phyloP scores from a whole-genome alignment of 2,888 invertebrate species.

The Adelphocoris suturalis region DNA sequence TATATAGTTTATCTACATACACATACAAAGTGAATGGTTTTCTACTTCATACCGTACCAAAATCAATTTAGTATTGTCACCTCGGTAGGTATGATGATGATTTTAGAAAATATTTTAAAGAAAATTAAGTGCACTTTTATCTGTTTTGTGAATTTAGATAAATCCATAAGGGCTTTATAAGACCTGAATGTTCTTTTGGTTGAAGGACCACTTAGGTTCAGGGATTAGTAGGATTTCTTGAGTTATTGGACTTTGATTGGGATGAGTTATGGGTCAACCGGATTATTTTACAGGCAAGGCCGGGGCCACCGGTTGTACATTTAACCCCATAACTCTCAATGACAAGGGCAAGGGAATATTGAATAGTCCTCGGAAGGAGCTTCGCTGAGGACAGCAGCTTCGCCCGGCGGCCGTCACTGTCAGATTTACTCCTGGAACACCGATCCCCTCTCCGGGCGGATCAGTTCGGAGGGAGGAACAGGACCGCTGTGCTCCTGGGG shows the following conservation, averaged over 20 bases:
- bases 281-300: background rate
- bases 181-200: no score
- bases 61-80: no score
- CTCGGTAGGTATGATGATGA: no score
- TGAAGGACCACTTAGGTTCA: no score
- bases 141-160: no score
- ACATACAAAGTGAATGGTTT: no score
- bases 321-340: slow-evolving; percentile 23
- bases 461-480: background rate
- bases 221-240: no score
- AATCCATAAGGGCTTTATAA: no score
- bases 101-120: no score
- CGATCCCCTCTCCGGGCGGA: background rate
- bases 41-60: no score
- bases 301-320: background rate
- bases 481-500: background rate
- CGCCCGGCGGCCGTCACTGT: slow-evolving; percentile 20
- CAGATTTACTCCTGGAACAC: slow-evolving; percentile 13
- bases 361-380: slow-evolving; percentile 29
- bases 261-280: background rate
- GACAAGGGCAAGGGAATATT: slow-evolving; percentile 28
- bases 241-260: background rate
- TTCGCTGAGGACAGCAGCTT: slow-evolving; percentile 23
- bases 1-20: no score
- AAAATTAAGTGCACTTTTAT: no score